A percentile compares a stretch with the other conserved stretches of the same genome.
Evolutionary conservation across 2,113 vertebrate species (phyloP).

Genomic region (Coptodon bakossiorum): DNA sequence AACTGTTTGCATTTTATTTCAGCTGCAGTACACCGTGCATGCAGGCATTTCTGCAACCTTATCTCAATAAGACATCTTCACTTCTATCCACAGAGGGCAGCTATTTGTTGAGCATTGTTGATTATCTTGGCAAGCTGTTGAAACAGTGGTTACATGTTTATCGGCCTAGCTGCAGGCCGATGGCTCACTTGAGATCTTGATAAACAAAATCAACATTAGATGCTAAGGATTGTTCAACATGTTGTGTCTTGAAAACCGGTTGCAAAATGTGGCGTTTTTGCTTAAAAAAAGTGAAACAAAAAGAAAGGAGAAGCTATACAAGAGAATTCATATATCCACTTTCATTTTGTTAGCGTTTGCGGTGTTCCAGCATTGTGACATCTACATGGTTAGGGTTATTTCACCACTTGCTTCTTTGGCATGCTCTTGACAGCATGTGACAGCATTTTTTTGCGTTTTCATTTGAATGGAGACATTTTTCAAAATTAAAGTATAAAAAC

Average conservation of each 20-base stretch:
- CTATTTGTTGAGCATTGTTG: not conserved
- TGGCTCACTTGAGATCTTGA: not conserved
- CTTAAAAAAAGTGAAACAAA: not conserved
- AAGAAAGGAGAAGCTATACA: not conserved
- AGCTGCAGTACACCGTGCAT: not conserved
- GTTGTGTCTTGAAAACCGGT: not conserved
- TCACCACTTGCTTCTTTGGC: not conserved
- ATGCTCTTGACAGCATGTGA: not conserved
- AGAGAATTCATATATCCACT: not conserved
- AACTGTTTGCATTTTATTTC: not conserved
- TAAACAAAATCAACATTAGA: not conserved
- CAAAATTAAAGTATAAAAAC: not conserved
- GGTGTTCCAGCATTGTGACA: not conserved
- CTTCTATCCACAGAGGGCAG: not conserved
- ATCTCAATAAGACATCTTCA: not conserved
- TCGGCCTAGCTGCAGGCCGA: not conserved
- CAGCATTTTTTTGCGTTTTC: not conserved
- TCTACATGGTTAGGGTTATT: not conserved
- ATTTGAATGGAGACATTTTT: not conserved
- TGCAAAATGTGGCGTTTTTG: not conserved
- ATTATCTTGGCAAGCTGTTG: not conserved
- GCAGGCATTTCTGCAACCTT: not conserved
- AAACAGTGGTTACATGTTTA: not conserved
- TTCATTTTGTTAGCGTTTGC: not conserved
- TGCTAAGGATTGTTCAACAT: not conserved